Percentiles rank a stretch among this genome's conserved stretches.
These are phyloP conservation scores for Macrobrachium rosenbergii DNA, from an alignment of 1,140 invertebrate species.

Conservation along the genomic window DNA sequence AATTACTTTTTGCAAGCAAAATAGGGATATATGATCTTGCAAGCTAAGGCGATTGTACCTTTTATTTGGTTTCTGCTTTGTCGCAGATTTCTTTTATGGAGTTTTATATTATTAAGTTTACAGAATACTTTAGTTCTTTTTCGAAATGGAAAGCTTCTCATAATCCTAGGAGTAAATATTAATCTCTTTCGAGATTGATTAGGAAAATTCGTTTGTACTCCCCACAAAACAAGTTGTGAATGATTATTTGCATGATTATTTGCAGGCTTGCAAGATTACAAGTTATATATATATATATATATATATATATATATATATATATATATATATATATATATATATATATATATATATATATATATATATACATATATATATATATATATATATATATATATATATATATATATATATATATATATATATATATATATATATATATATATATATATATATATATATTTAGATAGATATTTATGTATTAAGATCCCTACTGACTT, in stretches of 20 bases:
- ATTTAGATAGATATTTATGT: neutral
- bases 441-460: conserved; percentile 21
- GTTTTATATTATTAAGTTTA: neutral
- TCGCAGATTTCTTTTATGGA: too few relatives aligned
- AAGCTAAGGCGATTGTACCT: too few relatives aligned
- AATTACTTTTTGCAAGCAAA: too few relatives aligned
- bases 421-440: conserved; percentile 16
- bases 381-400: neutral
- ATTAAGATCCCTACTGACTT: too few relatives aligned
- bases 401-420: neutral
- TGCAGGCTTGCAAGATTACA: too few relatives aligned
- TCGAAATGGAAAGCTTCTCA: neutral
- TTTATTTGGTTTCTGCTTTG: too few relatives aligned
- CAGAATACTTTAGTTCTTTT: neutral
- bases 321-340: neutral
- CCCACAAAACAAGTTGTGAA: too few relatives aligned
- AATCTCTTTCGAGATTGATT: too few relatives aligned
- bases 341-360: neutral
- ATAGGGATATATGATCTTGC: too few relatives aligned
- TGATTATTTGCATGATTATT: too few relatives aligned
- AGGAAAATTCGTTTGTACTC: too few relatives aligned
- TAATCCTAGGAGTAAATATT: neutral
- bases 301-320: neutral
- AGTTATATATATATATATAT: conserved; percentile 4
- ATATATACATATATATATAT: neutral